Evolutionary conservation across 2,888 invertebrate genomes (phyloP).

Genomic region (Eulithis prunata): DNA sequence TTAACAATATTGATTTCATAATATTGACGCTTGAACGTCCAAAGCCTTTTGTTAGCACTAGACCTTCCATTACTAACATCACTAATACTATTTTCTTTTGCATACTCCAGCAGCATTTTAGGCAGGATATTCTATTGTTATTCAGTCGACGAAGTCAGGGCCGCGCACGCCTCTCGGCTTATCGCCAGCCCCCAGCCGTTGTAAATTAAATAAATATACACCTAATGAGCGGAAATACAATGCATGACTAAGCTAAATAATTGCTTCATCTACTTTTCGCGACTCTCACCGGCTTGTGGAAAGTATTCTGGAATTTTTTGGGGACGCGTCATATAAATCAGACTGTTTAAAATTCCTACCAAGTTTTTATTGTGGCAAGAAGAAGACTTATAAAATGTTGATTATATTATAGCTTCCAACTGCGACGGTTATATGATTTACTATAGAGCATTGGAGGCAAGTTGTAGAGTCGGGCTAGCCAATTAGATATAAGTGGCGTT

Average conservation of each 20-base stretch:
- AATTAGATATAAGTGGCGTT: no score
- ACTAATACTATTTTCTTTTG: constrained; percentile 52
- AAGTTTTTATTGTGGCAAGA: constrained; percentile 13
- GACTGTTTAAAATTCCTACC: constrained; percentile 10
- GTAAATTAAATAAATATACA: constrained; percentile 84
- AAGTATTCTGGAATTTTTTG: constrained; percentile 30
- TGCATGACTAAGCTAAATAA: constrained; percentile 80
- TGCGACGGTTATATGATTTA: no score
- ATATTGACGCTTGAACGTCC: no score
- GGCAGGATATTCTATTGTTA: constrained; percentile 76
- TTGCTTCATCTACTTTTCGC: constrained; percentile 71
- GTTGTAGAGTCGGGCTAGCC: no score
- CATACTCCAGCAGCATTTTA: constrained; percentile 71
- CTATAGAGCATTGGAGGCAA: no score
- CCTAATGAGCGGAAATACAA: constrained; percentile 83
- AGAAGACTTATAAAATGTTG: neutral
- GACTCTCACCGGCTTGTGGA: constrained; percentile 44
- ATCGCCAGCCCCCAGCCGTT: constrained; percentile 80
- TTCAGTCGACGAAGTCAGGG: constrained; percentile 75
- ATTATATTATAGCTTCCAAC: no score
- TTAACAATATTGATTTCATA: no score
- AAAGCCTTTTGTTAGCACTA: no score
- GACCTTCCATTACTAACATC: constrained; percentile 16
- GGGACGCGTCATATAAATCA: constrained; percentile 25
- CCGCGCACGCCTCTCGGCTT: constrained; percentile 79